Evolutionary conservation across 2,113 vertebrate species (phyloP).

Genomic region (Tenrec ecaudatus): DNA sequence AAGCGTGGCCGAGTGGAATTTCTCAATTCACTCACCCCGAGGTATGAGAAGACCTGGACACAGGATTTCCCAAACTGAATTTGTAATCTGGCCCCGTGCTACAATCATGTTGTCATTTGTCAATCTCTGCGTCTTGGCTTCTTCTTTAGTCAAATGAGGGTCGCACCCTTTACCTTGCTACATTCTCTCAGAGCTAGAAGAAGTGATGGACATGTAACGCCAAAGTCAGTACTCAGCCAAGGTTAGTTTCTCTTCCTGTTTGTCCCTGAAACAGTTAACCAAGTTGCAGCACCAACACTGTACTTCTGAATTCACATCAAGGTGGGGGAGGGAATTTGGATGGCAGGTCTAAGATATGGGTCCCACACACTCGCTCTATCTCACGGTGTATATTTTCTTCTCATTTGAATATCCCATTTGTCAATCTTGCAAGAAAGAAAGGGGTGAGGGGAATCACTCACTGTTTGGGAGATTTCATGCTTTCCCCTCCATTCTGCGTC

Average conservation of each 20-base stretch:
- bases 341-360: conserved; percentile 21
- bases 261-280: conserved; percentile 20
- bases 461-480: conserved; percentile 85
- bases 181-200: neutral
- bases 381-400: conserved; percentile 70
- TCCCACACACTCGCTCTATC: neutral
- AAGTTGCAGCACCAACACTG: conserved; percentile 56
- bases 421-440: conserved; percentile 76
- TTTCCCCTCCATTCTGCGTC: conserved; percentile 76
- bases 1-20: neutral
- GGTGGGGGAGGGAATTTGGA: neutral
- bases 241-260: neutral
- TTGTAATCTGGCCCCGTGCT: neutral
- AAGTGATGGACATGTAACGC: neutral
- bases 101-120: neutral
- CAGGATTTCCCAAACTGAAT: neutral
- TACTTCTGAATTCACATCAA: conserved; percentile 74
- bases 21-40: neutral
- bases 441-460: conserved; percentile 37
- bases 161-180: neutral
- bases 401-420: conserved; percentile 82
- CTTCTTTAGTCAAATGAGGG: conserved; percentile 4
- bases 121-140: neutral
- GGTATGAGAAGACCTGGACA: neutral
- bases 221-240: neutral